phyloP scores from a whole-genome alignment of 2,797 vertebrate species.

The Lithobates pipiens region DNA sequence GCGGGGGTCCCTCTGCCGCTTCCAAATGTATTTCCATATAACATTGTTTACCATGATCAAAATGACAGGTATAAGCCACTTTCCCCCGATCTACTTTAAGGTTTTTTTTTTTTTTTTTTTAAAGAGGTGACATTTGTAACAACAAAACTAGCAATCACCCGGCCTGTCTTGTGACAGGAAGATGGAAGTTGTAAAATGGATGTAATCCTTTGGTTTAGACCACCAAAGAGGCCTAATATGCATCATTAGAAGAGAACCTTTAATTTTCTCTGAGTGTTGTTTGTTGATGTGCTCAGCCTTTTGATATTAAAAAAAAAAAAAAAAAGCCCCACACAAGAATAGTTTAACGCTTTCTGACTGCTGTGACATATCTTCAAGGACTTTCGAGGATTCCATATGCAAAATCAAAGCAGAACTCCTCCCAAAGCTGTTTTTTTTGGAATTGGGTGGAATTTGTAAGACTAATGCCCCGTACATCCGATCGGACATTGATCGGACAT shows the following conservation, averaged over 20 bases:
- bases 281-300: constrained; percentile 74
- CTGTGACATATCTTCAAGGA: constrained; percentile 32
- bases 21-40: constrained; percentile 84
- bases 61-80: constrained; percentile 92
- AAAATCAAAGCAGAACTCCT: not conserved
- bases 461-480: too few species aligned
- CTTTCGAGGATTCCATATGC: not conserved
- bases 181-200: constrained; percentile 78
- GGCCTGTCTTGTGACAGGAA: constrained; percentile 76
- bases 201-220: constrained; percentile 77
- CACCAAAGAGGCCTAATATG: constrained; percentile 82
- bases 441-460: not conserved
- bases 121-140: constrained; percentile 81
- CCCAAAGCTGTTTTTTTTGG: not conserved
- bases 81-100: constrained; percentile 80
- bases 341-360: constrained; percentile 77
- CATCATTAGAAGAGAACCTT: constrained; percentile 81
- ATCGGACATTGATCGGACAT: too few species aligned
- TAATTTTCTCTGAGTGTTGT: constrained; percentile 82
- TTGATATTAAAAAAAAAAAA: constrained; percentile 71
- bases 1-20: constrained; percentile 89
- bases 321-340: not conserved
- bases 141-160: constrained; percentile 84
- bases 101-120: constrained; percentile 77
- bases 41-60: constrained; percentile 86